phyloP scores from a whole-genome alignment of 2,113 vertebrate species.

The Podocnemis expansa region DNA sequence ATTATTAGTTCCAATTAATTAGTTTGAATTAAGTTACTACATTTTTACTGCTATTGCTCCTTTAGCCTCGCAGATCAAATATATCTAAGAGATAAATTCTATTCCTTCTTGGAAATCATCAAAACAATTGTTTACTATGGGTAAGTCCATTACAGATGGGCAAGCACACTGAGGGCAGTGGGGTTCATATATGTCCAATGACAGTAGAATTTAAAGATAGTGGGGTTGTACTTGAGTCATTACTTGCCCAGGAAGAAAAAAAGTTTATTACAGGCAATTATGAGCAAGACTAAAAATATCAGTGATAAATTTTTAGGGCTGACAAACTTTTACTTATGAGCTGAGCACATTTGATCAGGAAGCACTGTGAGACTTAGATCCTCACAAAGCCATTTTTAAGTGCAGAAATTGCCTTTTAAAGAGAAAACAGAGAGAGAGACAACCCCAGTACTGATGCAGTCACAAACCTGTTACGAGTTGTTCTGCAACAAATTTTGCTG shows the following conservation, averaged over 20 bases:
- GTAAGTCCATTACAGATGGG: not conserved
- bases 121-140: not conserved
- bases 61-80: conserved; percentile 23
- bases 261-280: not conserved
- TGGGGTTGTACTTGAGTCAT: not conserved
- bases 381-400: not conserved
- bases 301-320: not conserved
- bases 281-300: not conserved
- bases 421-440: not conserved
- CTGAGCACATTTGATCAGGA: not conserved
- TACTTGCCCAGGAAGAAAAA: not conserved
- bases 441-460: not conserved
- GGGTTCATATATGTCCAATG: not conserved
- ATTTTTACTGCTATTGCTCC: not conserved
- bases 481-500: conserved; percentile 2
- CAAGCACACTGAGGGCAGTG: not conserved
- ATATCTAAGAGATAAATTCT: not conserved
- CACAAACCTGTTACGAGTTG: conserved; percentile 4
- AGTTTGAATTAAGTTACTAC: no score
- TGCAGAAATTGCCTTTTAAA: not conserved
- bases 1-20: no score
- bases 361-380: not conserved
- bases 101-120: not conserved
- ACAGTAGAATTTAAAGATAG: conserved; percentile 3
- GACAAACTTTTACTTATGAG: not conserved